A percentile compares a stretch with the other conserved stretches of the same genome.
Evolutionary conservation across 1,140 invertebrate genomes (phyloP).

Genomic region (Drosophila persimilis): DNA sequence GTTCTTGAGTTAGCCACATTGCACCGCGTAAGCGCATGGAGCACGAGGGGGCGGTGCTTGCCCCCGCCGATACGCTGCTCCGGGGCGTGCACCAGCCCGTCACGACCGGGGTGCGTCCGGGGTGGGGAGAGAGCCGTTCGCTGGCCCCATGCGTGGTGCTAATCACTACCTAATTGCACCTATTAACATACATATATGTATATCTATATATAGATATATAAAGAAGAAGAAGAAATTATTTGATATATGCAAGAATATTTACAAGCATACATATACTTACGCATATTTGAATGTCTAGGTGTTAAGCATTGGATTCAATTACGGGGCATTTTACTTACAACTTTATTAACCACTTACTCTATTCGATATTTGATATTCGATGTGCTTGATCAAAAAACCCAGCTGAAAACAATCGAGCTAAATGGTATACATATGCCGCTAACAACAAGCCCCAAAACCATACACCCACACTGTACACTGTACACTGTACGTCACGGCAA

Average conservation of each 20-base stretch:
- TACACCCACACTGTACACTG: constrained; percentile 7
- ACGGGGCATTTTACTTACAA: constrained; percentile 67
- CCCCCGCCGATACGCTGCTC: constrained; percentile 41
- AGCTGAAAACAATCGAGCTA: constrained; percentile 51
- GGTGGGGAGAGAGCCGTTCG: background rate
- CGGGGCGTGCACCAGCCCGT: constrained; percentile 68
- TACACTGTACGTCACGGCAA: constrained; percentile 3
- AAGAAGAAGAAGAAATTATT: constrained; percentile 30
- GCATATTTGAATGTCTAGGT: constrained; percentile 58
- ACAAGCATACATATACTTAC: constrained; percentile 44
- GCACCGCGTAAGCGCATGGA: constrained; percentile 20
- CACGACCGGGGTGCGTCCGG: constrained; percentile 52
- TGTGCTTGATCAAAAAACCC: constrained; percentile 52
- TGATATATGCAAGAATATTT: constrained; percentile 49
- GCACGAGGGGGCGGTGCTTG: constrained; percentile 8
- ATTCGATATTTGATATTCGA: constrained; percentile 38
- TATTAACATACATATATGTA: constrained; percentile 42
- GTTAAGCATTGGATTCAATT: constrained; percentile 75
- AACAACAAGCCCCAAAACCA: constrained; percentile 27
- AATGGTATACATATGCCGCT: constrained; percentile 71
- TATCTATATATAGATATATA: constrained; percentile 57
- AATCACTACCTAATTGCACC: constrained; percentile 47
- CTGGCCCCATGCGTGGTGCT: constrained; percentile 18
- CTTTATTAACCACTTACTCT: constrained; percentile 29
- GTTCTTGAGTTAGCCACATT: constrained; percentile 19